Conservation (phyloP, 2,797 vertebrate species). For the Hipposideros larvatus region DNA sequence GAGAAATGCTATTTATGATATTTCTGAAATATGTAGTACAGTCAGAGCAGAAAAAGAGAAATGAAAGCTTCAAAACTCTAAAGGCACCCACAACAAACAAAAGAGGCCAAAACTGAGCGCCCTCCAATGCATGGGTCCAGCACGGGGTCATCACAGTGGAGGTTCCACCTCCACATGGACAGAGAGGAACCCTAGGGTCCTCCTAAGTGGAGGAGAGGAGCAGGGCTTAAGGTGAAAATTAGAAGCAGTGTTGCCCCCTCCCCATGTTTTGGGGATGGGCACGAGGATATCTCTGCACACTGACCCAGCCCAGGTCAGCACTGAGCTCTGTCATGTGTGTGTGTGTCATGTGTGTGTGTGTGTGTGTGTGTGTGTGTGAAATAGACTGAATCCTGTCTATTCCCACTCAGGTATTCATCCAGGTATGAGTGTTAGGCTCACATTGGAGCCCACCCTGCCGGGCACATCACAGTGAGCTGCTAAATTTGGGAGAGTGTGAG, state of each 20-base stretch:
- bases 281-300: neutral
- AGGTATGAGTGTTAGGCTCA: neutral
- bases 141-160: too few species aligned
- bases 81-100: too few species aligned
- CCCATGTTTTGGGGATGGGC: too few species aligned
- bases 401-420: accelerated
- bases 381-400: neutral
- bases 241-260: too few species aligned
- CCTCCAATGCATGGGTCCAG: too few species aligned
- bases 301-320: neutral
- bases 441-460: neutral
- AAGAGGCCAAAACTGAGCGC: too few species aligned
- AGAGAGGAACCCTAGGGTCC: neutral
- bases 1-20: too few species aligned
- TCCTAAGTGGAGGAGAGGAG: accelerated
- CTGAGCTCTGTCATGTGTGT: neutral
- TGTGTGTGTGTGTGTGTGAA: too few species aligned
- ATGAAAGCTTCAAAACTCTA: too few species aligned
- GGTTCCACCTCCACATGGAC: too few species aligned
- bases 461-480: neutral
- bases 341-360: neutral
- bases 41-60: too few species aligned
- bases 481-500: neutral
- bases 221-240: accelerated
- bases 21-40: too few species aligned